phyloP scores from a whole-genome alignment of 2,797 vertebrate species.

The Enteromius viviparus region DNA sequence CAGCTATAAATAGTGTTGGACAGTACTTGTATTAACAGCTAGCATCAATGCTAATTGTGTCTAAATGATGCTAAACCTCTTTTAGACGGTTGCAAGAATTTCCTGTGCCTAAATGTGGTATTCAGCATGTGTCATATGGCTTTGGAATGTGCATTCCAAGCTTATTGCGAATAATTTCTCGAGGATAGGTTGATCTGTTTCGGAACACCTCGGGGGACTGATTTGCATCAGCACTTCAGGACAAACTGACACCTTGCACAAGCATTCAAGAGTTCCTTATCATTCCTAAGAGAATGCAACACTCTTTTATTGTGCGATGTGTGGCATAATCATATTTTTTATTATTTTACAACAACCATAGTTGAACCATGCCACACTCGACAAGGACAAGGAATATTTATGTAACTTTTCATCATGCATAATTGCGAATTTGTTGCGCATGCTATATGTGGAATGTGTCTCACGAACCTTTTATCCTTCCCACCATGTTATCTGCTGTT shows the following conservation, averaged over 20 bases:
- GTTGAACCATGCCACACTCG: not conserved
- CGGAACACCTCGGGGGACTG: slow-evolving; percentile 43
- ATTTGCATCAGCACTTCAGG: slow-evolving; percentile 46
- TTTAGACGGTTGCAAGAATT: slow-evolving; percentile 4
- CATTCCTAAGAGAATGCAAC: not conserved
- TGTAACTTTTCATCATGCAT: not conserved
- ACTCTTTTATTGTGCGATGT: slow-evolving; percentile 1
- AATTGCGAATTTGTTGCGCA: slow-evolving; percentile 62
- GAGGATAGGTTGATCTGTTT: slow-evolving; percentile 45
- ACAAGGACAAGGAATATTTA: slow-evolving; percentile 6
- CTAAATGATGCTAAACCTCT: not conserved
- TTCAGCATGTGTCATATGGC: not conserved
- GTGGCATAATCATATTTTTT: slow-evolving; percentile 2
- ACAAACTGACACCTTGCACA: slow-evolving; percentile 40
- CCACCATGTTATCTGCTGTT: slow-evolving; percentile 73
- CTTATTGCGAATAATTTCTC: slow-evolving; percentile 36
- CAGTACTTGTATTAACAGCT: slow-evolving; percentile 3
- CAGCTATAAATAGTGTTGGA: slow-evolving; percentile 36
- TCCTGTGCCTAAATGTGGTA: not conserved
- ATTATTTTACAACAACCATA: slow-evolving; percentile 4
- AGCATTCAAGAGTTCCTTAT: slow-evolving; percentile 16
- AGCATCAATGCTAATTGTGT: not conserved
- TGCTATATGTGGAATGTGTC: slow-evolving; percentile 69
- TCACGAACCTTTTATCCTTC: slow-evolving; percentile 58
- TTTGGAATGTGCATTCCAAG: slow-evolving; percentile 47